Evolutionary conservation across 2,113 vertebrate species (phyloP).

Genomic region (Hepsetus odoe): DNA sequence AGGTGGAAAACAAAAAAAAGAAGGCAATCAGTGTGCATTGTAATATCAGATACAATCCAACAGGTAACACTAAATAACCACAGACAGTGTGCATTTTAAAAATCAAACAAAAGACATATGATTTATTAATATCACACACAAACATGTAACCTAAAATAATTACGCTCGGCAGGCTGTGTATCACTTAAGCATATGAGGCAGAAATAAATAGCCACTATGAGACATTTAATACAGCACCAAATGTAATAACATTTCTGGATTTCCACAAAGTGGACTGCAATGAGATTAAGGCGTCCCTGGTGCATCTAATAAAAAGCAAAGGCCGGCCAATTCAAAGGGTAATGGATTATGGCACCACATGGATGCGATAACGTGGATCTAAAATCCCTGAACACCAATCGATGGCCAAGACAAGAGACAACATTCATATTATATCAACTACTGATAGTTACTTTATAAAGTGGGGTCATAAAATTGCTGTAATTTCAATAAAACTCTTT

Average conservation of each 20-base stretch:
- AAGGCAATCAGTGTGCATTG: background rate
- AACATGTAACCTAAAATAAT: slow-evolving; percentile 77
- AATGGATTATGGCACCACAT: slow-evolving; percentile 76
- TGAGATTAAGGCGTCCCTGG: slow-evolving; percentile 78
- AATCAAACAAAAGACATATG: slow-evolving; percentile 65
- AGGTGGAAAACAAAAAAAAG: no score
- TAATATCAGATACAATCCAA: slow-evolving; percentile 31
- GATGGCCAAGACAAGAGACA: slow-evolving; percentile 19
- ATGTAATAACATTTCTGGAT: slow-evolving; percentile 78
- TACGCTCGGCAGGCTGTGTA: slow-evolving; percentile 72
- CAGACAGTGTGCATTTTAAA: slow-evolving; percentile 35
- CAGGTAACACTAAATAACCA: slow-evolving; percentile 54
- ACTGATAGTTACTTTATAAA: slow-evolving; percentile 31
- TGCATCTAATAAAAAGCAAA: slow-evolving; percentile 76
- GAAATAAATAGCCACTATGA: slow-evolving; percentile 78
- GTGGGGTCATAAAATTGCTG: background rate
- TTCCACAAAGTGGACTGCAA: slow-evolving; percentile 80
- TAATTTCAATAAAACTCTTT: background rate
- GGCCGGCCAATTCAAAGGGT: slow-evolving; percentile 54
- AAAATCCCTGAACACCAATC: slow-evolving; percentile 62
- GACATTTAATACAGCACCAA: slow-evolving; percentile 75
- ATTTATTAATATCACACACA: slow-evolving; percentile 75
- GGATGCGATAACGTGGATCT: slow-evolving; percentile 69
- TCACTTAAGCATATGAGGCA: slow-evolving; percentile 77
- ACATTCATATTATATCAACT: slow-evolving; percentile 21